phyloP scores from a whole-genome alignment of 1,140 invertebrate species.

The Ganaspis sp. region DNA sequence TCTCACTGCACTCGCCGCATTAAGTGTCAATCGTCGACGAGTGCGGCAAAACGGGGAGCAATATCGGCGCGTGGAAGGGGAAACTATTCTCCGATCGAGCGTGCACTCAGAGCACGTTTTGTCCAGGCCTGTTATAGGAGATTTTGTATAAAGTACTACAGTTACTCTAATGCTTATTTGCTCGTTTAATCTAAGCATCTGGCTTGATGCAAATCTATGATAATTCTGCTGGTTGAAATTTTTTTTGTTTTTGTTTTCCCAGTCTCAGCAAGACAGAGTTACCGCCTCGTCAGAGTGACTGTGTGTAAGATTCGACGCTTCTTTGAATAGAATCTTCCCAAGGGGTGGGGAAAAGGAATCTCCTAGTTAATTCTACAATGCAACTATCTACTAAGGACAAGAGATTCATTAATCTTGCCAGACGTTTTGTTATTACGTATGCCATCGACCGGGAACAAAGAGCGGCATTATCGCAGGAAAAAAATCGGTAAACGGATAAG shows the following conservation, averaged over 20 bases:
- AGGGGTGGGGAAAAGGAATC: conserved; percentile 37
- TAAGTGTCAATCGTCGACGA: too few relatives aligned
- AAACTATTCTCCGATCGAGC: too few relatives aligned
- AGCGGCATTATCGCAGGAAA: conserved; percentile 24
- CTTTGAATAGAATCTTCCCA: background rate
- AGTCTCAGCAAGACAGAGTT: background rate
- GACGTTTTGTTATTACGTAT: conserved; percentile 49
- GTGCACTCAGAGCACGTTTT: too few relatives aligned
- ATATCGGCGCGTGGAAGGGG: too few relatives aligned
- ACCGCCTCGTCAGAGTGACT: background rate
- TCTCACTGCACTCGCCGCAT: too few relatives aligned
- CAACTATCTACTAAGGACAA: conserved; percentile 24
- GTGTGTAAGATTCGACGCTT: background rate
- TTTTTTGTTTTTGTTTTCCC: background rate
- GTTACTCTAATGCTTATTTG: too few relatives aligned
- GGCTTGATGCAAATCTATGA: background rate
- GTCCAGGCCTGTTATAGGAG: too few relatives aligned
- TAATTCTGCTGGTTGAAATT: background rate
- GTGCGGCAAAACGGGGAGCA: too few relatives aligned
- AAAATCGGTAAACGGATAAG: conserved; percentile 37
- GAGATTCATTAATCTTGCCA: conserved; percentile 48
- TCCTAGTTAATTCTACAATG: conserved; percentile 43
- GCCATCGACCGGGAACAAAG: conserved; percentile 43
- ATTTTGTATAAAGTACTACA: too few relatives aligned
- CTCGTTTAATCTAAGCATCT: background rate